A percentile compares a stretch with the other conserved stretches of the same genome.
Evolutionary conservation across 2,797 vertebrate genomes (phyloP).

Genomic region (Crenichthys baileyi): DNA sequence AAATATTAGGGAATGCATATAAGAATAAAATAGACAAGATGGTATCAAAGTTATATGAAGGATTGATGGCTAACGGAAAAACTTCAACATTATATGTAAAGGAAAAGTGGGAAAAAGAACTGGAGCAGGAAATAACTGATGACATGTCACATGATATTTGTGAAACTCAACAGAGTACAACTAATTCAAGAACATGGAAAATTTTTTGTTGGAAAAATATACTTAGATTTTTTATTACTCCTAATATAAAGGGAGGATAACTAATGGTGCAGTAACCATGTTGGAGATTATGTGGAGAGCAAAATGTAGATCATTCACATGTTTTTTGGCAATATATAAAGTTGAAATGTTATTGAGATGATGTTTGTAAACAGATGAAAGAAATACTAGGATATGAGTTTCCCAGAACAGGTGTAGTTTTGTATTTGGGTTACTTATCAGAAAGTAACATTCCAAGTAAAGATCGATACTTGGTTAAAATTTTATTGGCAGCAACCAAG

Average conservation of each 20-base stretch:
- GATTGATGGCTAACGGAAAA: not conserved
- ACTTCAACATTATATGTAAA: not conserved
- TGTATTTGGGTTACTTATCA: not conserved
- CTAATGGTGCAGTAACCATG: not conserved
- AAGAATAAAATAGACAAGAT: not conserved
- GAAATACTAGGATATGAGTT: not conserved
- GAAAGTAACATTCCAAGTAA: not conserved
- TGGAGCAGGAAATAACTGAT: no score
- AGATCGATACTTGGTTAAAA: not conserved
- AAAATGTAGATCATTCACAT: not conserved
- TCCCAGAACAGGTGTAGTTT: not conserved
- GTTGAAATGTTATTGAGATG: not conserved
- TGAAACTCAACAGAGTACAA: not conserved
- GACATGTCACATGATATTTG: conserved; percentile 1
- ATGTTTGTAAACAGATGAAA: not conserved
- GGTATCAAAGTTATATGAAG: not conserved
- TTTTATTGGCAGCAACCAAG: not conserved
- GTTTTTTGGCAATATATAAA: not conserved
- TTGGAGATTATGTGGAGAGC: not conserved
- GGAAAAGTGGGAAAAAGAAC: not conserved
- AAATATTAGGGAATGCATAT: not conserved
- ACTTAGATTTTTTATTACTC: not conserved
- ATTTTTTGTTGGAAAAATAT: not conserved
- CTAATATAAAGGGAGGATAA: not conserved
- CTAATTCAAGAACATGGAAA: not conserved